These are phyloP conservation scores for Beris morrisii DNA, from an alignment of 2,888 invertebrate species.

Conservation along the genomic window DNA sequence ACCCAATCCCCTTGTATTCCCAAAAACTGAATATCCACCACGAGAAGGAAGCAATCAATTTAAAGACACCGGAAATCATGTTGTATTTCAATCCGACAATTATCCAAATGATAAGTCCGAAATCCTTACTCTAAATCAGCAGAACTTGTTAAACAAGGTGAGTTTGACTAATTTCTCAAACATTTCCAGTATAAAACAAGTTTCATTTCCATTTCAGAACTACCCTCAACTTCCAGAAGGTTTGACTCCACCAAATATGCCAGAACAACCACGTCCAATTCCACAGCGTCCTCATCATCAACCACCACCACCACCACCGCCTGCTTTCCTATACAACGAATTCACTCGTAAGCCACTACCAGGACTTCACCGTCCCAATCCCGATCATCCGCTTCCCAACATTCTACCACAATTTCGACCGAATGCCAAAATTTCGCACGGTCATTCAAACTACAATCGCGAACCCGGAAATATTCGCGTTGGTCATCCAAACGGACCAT, in stretches of 20 bases:
- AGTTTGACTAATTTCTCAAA: neutral
- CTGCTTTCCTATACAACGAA: constrained; percentile 34
- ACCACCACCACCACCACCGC: constrained; percentile 37
- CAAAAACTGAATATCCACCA: constrained; percentile 42
- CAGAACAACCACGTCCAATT: constrained; percentile 14
- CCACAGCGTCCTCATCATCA: constrained; percentile 41
- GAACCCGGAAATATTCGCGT: constrained; percentile 53
- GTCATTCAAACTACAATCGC: constrained; percentile 50
- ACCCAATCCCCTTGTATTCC: constrained; percentile 50
- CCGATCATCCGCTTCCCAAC: constrained; percentile 60
- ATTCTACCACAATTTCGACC: constrained; percentile 73
- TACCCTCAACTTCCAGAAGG: constrained; percentile 55
- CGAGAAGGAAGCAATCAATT: constrained; percentile 17
- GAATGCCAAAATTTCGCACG: constrained; percentile 62
- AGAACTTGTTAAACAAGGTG: constrained; percentile 47
- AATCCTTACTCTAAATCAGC: constrained; percentile 51
- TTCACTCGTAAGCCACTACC: constrained; percentile 43
- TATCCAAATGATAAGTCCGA: constrained; percentile 49
- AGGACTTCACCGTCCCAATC: constrained; percentile 45
- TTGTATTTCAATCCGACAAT: constrained; percentile 31
- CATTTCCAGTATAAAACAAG: too few species aligned
- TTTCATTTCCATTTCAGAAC: constrained; percentile 38
- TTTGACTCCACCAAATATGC: constrained; percentile 53
- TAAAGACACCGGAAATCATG: constrained; percentile 26
- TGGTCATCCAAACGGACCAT: constrained; percentile 41